Percentiles rank a stretch among this genome's conserved stretches.
Conservation (phyloP, 2,113 vertebrate genomes). For the Dicentrarchus labrax region DNA sequence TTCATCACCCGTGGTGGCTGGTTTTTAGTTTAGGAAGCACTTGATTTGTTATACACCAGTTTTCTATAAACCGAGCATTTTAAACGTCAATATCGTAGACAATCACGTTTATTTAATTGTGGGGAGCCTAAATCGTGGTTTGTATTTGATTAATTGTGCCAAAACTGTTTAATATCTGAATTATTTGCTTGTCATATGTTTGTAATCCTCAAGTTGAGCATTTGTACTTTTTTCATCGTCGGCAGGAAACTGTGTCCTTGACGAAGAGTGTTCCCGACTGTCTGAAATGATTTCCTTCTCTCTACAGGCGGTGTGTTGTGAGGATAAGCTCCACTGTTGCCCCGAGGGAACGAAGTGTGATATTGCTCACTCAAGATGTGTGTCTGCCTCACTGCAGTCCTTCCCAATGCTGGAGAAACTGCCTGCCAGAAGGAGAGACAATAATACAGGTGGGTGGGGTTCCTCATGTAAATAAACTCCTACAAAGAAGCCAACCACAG, state of each 20-base stretch:
- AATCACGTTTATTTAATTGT: too few species aligned
- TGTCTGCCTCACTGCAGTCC: constrained; percentile 22
- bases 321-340: constrained; percentile 85
- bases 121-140: too few species aligned
- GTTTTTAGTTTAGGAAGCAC: too few species aligned
- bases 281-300: not conserved
- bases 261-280: not conserved
- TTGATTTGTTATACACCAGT: too few species aligned
- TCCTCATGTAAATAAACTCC: not conserved
- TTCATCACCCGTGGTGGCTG: too few species aligned
- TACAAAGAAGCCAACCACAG: not conserved
- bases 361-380: constrained; percentile 72
- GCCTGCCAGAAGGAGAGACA: constrained; percentile 65
- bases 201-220: too few species aligned
- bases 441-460: constrained; percentile 8
- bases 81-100: too few species aligned
- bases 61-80: too few species aligned
- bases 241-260: not conserved
- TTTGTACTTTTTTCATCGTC: not conserved
- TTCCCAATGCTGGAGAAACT: constrained; percentile 77
- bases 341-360: constrained; percentile 81
- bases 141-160: too few species aligned
- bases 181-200: not conserved
- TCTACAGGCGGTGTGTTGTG: constrained; percentile 85
- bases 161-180: too few species aligned